A percentile compares a stretch with the other conserved stretches of the same genome.
Evolutionary conservation across 2,888 invertebrate genomes (phyloP).

Genomic region (Nesidiocoris tenuis): DNA sequence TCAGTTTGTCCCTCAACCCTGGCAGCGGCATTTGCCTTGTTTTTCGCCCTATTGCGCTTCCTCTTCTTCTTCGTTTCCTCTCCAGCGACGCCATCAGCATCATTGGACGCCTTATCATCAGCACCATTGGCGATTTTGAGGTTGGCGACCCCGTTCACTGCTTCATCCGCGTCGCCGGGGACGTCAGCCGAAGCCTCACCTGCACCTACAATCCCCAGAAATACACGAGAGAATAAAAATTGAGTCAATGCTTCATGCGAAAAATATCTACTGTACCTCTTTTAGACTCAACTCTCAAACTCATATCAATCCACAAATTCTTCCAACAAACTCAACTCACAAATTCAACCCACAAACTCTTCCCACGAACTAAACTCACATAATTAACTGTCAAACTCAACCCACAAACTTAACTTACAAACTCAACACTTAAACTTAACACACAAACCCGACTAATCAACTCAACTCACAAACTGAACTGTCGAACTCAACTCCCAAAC

Average conservation of each 20-base stretch:
- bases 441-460: no score
- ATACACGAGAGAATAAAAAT: neutral
- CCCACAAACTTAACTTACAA: no score
- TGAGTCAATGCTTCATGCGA: neutral
- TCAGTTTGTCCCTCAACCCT: constrained; percentile 67
- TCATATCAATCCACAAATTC: no score
- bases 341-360: no score
- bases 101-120: constrained; percentile 49
- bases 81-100: constrained; percentile 7
- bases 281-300: no score
- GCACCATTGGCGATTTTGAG: constrained; percentile 50
- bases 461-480: no score
- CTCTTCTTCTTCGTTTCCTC: constrained; percentile 57
- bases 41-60: constrained; percentile 61
- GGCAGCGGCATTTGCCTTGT: constrained; percentile 44
- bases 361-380: no score
- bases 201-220: constrained; percentile 53
- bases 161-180: constrained; percentile 54
- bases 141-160: constrained; percentile 51
- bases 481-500: no score
- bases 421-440: no score
- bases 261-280: neutral
- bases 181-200: constrained; percentile 57
- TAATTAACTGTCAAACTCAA: no score
- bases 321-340: no score